Evolutionary conservation across 2,888 invertebrate genomes (phyloP), one percentile per base, ranked within the genome.

Genomic region (Rhagonycha lutea): DNA sequence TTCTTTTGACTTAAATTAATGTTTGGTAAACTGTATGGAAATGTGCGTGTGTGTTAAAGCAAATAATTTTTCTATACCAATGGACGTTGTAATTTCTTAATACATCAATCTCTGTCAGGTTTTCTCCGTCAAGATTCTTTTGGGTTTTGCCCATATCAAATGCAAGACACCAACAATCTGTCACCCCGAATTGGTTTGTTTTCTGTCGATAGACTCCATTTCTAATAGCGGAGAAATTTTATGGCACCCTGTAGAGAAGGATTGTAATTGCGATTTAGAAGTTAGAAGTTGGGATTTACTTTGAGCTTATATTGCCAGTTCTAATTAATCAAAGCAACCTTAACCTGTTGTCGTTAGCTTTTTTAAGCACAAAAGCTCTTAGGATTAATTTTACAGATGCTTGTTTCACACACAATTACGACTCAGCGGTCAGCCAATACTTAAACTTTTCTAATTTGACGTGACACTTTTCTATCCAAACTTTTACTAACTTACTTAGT

Each of bases 31-130:
- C 29, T 29, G 47, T 47, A 47, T 47, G 47, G 47, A 47, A 47
- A 47, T 47, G 47, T n/a, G 47, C n/a, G 47, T 47, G 47, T 47
- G 47, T 47, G 47, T n/a, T 47, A 47, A 47, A 47, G 7, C 47
- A 47, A 65, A 72, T 65, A 75, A 73, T 73, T 73, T 75, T 69
- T 72, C 29, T 73, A 70, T 72, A 76, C 65, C 26, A 65, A 69
- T 72, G 28, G 70, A 14, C 60, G 72, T 47, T 32, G 68, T 76
- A 76, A 76, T 76, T 69, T 76, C 67, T 70, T 69, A 61, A 68
- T 67, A 63, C 74, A 77, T 77, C 75, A 77, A 77, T 77, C 77
- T 70, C 65, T 68, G 74, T 77, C 75, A 74, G 62, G 72, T 72
- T 67, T 71, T 67, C 74, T 71, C 69, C 68, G 74, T 77, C 77